These are phyloP conservation scores for Phylloscopus whistleri DNA, from an alignment of 2,113 vertebrate species.

Conservation along the genomic window DNA sequence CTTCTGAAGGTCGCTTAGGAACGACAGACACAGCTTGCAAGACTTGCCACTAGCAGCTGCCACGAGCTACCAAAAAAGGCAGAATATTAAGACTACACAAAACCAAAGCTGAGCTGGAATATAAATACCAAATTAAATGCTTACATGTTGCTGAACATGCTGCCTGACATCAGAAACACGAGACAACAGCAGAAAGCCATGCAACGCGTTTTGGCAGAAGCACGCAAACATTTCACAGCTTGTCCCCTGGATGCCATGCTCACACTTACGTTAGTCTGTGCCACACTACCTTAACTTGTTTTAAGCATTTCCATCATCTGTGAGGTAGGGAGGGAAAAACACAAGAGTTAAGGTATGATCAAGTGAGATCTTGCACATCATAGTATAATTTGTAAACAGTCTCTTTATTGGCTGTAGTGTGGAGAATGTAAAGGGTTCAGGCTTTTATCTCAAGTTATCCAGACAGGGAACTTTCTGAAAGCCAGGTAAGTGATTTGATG, in stretches of 20 bases:
- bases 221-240: constrained; percentile 57
- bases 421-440: not conserved
- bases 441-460: not conserved
- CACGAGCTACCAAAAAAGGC: constrained; percentile 5
- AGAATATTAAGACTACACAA: not conserved
- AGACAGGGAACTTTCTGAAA: not conserved
- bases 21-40: not conserved
- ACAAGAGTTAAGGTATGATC: constrained; percentile 71
- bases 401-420: not conserved
- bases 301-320: constrained; percentile 87
- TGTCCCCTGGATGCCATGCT: constrained; percentile 69
- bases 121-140: not conserved
- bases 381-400: constrained; percentile 2
- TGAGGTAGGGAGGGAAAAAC: constrained; percentile 78
- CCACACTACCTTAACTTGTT: constrained; percentile 77
- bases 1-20: not conserved
- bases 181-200: constrained; percentile 69
- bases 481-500: not conserved
- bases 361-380: constrained; percentile 16
- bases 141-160: constrained; percentile 65
- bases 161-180: constrained; percentile 55
- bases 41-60: constrained; percentile 10
- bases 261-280: constrained; percentile 74
- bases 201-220: constrained; percentile 70
- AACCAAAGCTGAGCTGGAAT: constrained; percentile 31